These are phyloP conservation scores for Bos indicus DNA, from an alignment of 2,113 vertebrate species.

Conservation along the genomic window DNA sequence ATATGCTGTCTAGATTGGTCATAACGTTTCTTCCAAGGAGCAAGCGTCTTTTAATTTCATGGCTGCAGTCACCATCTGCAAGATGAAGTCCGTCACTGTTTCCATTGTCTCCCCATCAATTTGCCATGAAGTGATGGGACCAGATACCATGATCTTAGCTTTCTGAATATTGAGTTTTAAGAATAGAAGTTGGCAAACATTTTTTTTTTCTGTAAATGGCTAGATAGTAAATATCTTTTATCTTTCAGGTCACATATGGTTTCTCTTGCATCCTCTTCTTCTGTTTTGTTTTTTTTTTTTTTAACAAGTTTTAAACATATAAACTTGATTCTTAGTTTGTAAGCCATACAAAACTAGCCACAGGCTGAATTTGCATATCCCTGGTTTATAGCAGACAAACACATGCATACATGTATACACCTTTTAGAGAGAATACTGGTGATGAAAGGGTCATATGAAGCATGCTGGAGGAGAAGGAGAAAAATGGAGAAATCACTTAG, in stretches of 20 bases:
- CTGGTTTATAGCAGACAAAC: not conserved
- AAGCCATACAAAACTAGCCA: not conserved
- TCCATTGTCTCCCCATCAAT: no score
- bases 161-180: not conserved
- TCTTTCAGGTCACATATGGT: not conserved
- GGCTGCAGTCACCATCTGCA: no score
- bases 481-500: constrained; percentile 20
- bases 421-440: not conserved
- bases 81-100: no score
- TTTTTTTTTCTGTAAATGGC: not conserved
- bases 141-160: no score
- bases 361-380: not conserved
- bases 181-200: not conserved
- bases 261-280: not conserved
- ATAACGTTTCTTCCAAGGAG: not conserved
- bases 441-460: not conserved
- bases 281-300: not conserved
- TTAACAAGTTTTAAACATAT: not conserved
- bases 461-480: not conserved
- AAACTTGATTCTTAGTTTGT: not conserved
- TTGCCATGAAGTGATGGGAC: no score
- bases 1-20: not conserved
- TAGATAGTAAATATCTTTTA: not conserved
- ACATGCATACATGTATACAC: no score
- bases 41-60: no score